Conservation (phyloP, 2,113 vertebrate species). For the Otus sunia region DNA sequence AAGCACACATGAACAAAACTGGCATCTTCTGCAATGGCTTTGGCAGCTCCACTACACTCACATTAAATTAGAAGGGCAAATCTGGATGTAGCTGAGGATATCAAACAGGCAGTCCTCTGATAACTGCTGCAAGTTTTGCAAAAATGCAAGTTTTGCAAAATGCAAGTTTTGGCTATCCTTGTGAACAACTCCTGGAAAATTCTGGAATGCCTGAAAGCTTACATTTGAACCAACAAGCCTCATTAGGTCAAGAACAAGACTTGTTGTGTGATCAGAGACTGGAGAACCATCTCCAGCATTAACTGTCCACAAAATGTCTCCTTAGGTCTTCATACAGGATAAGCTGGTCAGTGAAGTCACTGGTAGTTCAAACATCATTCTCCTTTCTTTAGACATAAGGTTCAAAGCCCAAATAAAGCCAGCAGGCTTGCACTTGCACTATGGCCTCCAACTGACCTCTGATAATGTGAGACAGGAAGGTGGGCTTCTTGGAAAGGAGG, state of each 20-base stretch:
- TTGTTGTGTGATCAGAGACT: not conserved
- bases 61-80: not conserved
- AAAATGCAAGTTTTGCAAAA: not conserved
- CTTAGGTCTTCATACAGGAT: not conserved
- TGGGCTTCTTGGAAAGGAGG: not conserved
- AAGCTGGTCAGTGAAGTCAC: not conserved
- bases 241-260: not conserved
- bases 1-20: not conserved
- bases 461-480: not conserved
- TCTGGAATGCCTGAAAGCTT: not conserved
- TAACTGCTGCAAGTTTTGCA: too few relatives aligned
- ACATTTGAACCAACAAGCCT: not conserved
- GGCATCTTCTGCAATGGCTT: not conserved
- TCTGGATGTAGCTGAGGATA: not conserved
- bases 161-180: not conserved
- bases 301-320: not conserved
- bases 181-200: not conserved
- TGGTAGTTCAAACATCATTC: not conserved
- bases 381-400: not conserved
- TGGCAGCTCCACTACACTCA: not conserved
- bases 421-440: not conserved
- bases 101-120: not conserved
- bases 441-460: not conserved
- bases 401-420: accelerated
- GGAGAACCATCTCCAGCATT: not conserved